phyloP scores from a whole-genome alignment of 2,113 vertebrate genomes.

The Osmerus mordax region DNA sequence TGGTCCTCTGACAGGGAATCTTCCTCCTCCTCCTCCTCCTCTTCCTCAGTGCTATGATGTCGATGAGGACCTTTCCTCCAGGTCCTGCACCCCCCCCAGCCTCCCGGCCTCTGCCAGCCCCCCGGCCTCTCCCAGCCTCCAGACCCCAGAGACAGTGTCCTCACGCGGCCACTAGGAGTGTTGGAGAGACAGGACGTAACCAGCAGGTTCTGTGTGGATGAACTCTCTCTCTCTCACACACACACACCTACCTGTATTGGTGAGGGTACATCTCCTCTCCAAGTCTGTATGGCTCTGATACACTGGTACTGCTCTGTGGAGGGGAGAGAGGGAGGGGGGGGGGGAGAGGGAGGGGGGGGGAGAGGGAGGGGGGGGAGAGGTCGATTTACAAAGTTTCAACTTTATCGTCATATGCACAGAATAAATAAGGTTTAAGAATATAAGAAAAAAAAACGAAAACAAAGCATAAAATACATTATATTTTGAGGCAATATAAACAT shows the following conservation, averaged over 20 bases:
- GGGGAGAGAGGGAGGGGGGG: conserved; percentile 1
- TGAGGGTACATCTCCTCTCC: conserved; percentile 40
- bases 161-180: neutral
- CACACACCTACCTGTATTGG: conserved; percentile 32
- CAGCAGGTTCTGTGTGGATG: neutral
- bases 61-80: conserved; percentile 41
- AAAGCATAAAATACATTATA: too few species aligned
- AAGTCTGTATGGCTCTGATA: conserved; percentile 59
- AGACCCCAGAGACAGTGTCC: conserved; percentile 32
- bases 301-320: conserved; percentile 65
- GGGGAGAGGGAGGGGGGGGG: neutral
- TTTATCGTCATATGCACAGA: neutral
- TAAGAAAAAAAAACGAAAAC: too few species aligned
- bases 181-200: conserved; percentile 4
- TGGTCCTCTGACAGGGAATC: conserved; percentile 27
- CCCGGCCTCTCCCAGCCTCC: conserved; percentile 30
- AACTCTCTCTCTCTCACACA: neutral
- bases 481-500: too few species aligned
- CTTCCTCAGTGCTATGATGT: conserved; percentile 52
- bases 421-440: too few species aligned
- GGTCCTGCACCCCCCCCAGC: conserved; percentile 28
- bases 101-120: conserved; percentile 23
- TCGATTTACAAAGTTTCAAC: neutral
- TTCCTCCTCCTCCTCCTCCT: conserved; percentile 31
- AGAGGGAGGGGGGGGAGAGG: neutral